Base-by-base conservation (phyloP, 2,888 invertebrate genomes). In the Phoenoteleia sp. region DNA sequence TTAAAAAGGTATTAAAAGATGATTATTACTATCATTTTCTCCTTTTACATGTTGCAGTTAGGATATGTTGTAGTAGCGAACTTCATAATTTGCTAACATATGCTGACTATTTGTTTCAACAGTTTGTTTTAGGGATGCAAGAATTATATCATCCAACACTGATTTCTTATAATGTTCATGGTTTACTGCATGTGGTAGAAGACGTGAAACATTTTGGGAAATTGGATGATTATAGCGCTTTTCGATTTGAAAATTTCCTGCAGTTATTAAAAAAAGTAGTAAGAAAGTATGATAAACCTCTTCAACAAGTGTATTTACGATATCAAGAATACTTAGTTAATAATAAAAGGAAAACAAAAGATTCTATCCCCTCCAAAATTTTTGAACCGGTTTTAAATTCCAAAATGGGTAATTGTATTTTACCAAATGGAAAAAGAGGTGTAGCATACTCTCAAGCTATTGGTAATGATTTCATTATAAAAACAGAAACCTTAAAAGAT, bases 191-290 rank as follows among this genome's bases (percentile, higher is more conserved):
- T 39, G 39, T 56, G 15, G 39, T 62, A 23, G 39, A 58, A 11
- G 74, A 62, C 13, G 74, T 74, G 4, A 62, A 49, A 27, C 23
- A 1, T 9, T 62, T 52, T 74, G 74, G 74, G 49, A 52, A 36
- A 21, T 60, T 74, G 9, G 74, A 62, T 62, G 27, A 62, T 49
- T 74, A 54, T 29, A 45, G 47, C 42, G 62, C 64, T 27, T 75
- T 62, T 75, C 19, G 29, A 9, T 75, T 36, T 23, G 64, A 75
- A n/a, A 64, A 52, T 42, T 75, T 54, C 27, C n/a, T 62, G 19
- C 49, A 75, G 29, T n/a, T 52, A n/a, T 64, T 75, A 66, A 76
- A 76, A 58, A 56, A 66, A 42, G 25, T 21, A 23, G 66, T 76
- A 5, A 64, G 9, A 39, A 56, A 76, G 47, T 66, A 45, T 58